Percentiles rank a stretch among this genome's conserved stretches.
Evolutionary conservation across 37 sponge, comb jelly and placozoan genomes (phyloP).

Genomic region (Aphrocallistes beatrix): DNA sequence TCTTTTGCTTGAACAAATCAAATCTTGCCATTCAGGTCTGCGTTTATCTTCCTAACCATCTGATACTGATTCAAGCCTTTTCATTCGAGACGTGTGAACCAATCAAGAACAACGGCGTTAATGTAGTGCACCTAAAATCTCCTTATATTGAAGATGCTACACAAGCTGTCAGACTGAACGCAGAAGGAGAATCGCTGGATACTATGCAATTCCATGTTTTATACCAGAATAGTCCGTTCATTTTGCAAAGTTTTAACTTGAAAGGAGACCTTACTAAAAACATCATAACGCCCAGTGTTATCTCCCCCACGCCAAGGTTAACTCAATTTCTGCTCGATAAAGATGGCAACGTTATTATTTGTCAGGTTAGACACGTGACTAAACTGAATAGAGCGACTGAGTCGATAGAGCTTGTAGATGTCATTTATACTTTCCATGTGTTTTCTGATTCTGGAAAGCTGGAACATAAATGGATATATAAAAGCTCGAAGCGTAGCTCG

Average conservation of each 20-base stretch:
- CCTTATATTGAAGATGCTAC: not conserved
- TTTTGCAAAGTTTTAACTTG: not conserved
- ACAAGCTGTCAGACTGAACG: not conserved
- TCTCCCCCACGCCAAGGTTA: not conserved
- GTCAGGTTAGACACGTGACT: not conserved
- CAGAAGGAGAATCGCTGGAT: not conserved
- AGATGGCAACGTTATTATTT: not conserved
- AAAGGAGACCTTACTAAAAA: not conserved
- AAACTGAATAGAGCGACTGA: not conserved
- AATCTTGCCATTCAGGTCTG: not conserved
- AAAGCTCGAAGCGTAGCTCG: not conserved
- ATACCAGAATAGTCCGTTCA: not conserved
- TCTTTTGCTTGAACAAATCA: not conserved
- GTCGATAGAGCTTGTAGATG: not conserved
- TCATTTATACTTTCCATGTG: not conserved
- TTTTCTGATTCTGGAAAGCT: not conserved
- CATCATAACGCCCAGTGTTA: not conserved
- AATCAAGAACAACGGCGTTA: not conserved
- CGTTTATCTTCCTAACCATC: not conserved
- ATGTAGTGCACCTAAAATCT: not conserved
- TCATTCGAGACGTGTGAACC: not conserved
- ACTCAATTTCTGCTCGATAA: not conserved
- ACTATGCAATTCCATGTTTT: not conserved
- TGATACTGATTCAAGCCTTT: not conserved
- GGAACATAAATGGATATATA: not conserved